These are phyloP conservation scores for Drosophila anceps DNA, from an alignment of 2,888 invertebrate genomes.

Conservation along the genomic window DNA sequence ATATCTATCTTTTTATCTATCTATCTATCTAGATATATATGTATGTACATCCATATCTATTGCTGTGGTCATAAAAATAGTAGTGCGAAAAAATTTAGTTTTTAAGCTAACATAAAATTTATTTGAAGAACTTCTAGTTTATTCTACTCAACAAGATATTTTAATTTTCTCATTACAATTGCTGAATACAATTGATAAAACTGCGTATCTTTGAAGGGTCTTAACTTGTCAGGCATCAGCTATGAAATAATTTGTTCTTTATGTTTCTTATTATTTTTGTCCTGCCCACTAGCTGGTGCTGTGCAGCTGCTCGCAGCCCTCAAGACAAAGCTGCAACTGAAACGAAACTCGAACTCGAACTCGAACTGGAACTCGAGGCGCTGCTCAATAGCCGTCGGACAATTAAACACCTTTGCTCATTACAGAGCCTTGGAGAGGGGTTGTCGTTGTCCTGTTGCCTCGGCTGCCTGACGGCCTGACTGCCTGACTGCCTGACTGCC, in stretches of 20 bases:
- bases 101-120: no score
- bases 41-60: no score
- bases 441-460: slow-evolving; percentile 37
- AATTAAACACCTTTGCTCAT: slow-evolving; percentile 79
- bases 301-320: slow-evolving; percentile 36
- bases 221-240: background rate
- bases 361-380: slow-evolving; percentile 15
- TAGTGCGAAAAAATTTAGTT: no score
- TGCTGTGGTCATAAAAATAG: no score
- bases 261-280: background rate
- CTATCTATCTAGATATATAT: no score
- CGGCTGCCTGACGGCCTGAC: background rate
- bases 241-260: background rate
- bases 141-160: no score
- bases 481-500: slow-evolving; percentile 21
- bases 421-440: slow-evolving; percentile 55
- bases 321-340: slow-evolving; percentile 18
- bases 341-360: slow-evolving; percentile 11
- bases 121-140: no score
- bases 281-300: slow-evolving; percentile 28
- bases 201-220: background rate
- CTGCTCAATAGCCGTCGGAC: slow-evolving; percentile 50
- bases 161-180: background rate
- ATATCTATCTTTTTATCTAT: background rate
- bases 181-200: background rate